These are phyloP conservation scores for Lypha dubia DNA, from an alignment of 2,888 invertebrate species.

Conservation along the genomic window DNA sequence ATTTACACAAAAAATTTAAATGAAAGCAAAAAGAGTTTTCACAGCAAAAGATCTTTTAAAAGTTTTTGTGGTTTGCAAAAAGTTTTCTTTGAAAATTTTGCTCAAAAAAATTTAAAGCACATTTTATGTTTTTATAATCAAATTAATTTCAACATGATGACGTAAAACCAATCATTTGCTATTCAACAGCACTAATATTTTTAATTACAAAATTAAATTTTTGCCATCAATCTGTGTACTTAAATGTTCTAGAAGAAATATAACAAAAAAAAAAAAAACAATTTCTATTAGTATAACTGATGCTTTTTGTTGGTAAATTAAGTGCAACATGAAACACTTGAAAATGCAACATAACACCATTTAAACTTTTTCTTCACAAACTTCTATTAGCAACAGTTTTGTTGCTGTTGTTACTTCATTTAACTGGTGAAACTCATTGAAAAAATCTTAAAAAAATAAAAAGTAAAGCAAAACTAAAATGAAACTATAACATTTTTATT, in stretches of 20 bases:
- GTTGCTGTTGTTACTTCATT: slow-evolving; percentile 46
- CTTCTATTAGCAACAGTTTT: slow-evolving; percentile 55
- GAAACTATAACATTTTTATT: slow-evolving; percentile 57
- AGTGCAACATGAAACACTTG: slow-evolving; percentile 69
- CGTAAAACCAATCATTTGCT: slow-evolving; percentile 5
- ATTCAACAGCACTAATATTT: slow-evolving; percentile 41
- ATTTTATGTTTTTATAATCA: neutral
- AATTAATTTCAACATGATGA: neutral
- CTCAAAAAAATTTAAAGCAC: neutral
- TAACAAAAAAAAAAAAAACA: slow-evolving; percentile 23
- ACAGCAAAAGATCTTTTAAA: neutral
- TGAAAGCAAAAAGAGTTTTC: neutral
- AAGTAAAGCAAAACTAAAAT: slow-evolving; percentile 45
- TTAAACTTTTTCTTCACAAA: slow-evolving; percentile 61
- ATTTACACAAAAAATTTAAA: neutral
- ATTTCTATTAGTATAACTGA: slow-evolving; percentile 56
- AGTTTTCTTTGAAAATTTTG: neutral
- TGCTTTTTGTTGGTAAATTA: slow-evolving; percentile 66
- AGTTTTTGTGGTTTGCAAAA: slow-evolving; percentile 49
- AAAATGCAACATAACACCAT: slow-evolving; percentile 69
- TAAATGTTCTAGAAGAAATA: neutral
- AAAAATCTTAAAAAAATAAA: slow-evolving; percentile 41
- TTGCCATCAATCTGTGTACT: slow-evolving; percentile 2
- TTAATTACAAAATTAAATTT: slow-evolving; percentile 41
- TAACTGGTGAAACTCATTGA: slow-evolving; percentile 51